phyloP scores from a whole-genome alignment of 2,113 vertebrate genomes.

The Daphoenositta chrysoptera region DNA sequence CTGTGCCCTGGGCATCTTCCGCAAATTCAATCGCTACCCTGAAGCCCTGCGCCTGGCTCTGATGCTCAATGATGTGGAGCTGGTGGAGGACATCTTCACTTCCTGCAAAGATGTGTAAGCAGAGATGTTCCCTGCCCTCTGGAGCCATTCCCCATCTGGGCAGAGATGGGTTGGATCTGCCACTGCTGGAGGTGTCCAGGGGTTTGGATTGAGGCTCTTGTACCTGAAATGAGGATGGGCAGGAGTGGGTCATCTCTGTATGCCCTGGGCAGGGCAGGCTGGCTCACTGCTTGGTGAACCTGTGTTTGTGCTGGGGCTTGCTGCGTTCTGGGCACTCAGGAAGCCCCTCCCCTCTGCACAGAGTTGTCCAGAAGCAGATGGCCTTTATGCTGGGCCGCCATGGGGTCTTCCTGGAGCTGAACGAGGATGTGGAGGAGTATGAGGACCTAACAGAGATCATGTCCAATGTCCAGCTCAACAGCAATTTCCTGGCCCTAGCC shows the following conservation, averaged over 20 bases:
- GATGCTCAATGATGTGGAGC: slow-evolving; percentile 95
- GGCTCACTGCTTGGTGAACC: fast-evolving
- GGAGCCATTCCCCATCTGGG: neutral
- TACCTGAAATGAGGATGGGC: neutral
- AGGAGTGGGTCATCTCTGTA: neutral
- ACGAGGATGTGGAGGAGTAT: slow-evolving; percentile 95
- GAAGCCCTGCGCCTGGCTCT: slow-evolving; percentile 93
- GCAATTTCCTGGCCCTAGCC: slow-evolving; percentile 94
- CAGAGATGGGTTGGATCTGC: neutral
- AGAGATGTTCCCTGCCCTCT: neutral
- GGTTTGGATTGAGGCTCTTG: neutral
- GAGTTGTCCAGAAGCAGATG: slow-evolving; percentile 98
- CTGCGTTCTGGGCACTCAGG: neutral
- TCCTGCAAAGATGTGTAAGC: slow-evolving; percentile 98
- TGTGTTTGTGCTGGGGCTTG: neutral
- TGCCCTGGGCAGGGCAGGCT: neutral
- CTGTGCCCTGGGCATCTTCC: slow-evolving; percentile 92
- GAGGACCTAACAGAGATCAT: slow-evolving; percentile 98
- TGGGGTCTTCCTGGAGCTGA: slow-evolving; percentile 94
- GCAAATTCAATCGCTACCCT: slow-evolving; percentile 93
- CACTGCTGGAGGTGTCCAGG: neutral
- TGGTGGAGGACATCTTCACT: slow-evolving; percentile 97
- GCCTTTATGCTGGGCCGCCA: slow-evolving; percentile 97
- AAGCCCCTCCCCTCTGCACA: slow-evolving; percentile 19
- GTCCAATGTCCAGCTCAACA: slow-evolving; percentile 99